A percentile compares a stretch with the other conserved stretches of the same genome.
phyloP scores from a whole-genome alignment of 2,797 vertebrate genomes.

The Miichthys miiuy region DNA sequence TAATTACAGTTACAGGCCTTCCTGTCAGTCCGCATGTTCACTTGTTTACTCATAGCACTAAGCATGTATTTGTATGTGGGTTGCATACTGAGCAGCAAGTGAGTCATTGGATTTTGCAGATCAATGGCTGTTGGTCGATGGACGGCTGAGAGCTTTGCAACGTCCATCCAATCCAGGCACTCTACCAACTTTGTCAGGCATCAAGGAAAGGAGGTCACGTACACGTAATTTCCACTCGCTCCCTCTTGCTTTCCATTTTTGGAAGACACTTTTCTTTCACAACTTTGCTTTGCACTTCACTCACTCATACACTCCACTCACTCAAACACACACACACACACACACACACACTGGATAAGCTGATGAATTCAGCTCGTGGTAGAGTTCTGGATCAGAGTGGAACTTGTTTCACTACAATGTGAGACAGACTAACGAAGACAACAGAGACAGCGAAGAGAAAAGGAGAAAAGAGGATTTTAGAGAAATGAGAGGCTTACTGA shows the following conservation, averaged over 20 bases:
- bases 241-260: constrained; percentile 51
- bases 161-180: constrained; percentile 68
- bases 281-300: constrained; percentile 38
- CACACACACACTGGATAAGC: constrained; percentile 55
- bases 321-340: constrained; percentile 1
- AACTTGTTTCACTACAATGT: constrained; percentile 65
- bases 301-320: neutral
- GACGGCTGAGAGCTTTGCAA: constrained; percentile 78
- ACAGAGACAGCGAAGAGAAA: constrained; percentile 60
- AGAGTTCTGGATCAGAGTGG: constrained; percentile 63
- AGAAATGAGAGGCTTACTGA: constrained; percentile 59
- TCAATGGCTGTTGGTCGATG: constrained; percentile 79
- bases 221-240: constrained; percentile 52
- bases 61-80: constrained; percentile 58
- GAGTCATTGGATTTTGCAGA: constrained; percentile 78
- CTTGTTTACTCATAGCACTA: constrained; percentile 59
- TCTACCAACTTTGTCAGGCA: constrained; percentile 62
- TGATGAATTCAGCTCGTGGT: constrained; percentile 65
- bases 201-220: constrained; percentile 73
- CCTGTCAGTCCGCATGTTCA: constrained; percentile 45
- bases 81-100: constrained; percentile 72
- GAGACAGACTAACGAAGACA: constrained; percentile 69
- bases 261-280: constrained; percentile 39
- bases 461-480: constrained; percentile 71
- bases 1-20: constrained; percentile 38